Conservation (phyloP, 2,797 vertebrate genomes). For the Avahi laniger region DNA sequence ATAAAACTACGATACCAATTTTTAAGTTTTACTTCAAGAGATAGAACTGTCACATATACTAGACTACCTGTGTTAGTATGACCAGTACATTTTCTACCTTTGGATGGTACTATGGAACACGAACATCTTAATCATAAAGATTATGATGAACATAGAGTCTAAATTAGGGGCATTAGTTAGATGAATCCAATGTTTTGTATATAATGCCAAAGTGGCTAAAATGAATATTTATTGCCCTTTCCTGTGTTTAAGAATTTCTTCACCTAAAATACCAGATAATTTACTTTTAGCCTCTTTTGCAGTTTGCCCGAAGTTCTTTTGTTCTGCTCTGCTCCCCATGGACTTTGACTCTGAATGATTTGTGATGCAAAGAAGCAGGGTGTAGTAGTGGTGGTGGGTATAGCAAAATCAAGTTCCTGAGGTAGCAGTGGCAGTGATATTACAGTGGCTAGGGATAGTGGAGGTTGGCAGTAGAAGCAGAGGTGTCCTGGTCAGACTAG, state of each 20-base stretch:
- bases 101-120: neutral
- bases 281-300: neutral
- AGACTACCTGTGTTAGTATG: neutral
- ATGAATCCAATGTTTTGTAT: slow-evolving; percentile 4
- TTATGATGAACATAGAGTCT: neutral
- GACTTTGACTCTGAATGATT: neutral
- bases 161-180: slow-evolving; percentile 8
- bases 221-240: slow-evolving; percentile 44
- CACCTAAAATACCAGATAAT: neutral
- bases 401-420: neutral
- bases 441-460: neutral
- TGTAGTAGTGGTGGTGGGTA: neutral
- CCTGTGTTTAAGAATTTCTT: slow-evolving; percentile 36
- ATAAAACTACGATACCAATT: neutral
- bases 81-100: slow-evolving; percentile 12
- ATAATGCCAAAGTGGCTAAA: slow-evolving; percentile 35
- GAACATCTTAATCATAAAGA: neutral
- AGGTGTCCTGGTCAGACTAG: slow-evolving; percentile 15
- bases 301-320: slow-evolving; percentile 24
- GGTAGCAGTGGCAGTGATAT: neutral
- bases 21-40: neutral
- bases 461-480: neutral
- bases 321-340: neutral
- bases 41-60: neutral
- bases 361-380: neutral